Evolutionary conservation across 2,888 invertebrate species (phyloP).

Genomic region (Stenotaenia linearis): DNA sequence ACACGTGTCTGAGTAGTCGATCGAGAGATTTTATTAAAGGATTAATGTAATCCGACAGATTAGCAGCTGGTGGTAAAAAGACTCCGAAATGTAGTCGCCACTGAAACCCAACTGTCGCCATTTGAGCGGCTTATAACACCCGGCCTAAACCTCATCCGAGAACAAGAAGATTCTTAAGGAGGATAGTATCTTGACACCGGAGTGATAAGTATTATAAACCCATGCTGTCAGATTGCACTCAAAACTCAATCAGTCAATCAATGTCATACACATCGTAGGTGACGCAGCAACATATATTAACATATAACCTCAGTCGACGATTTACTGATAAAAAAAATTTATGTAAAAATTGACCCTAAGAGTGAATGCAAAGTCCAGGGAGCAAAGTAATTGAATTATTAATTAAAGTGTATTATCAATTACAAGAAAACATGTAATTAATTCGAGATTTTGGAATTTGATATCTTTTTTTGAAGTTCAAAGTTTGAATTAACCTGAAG

Average conservation of each 20-base stretch:
- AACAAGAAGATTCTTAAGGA: neutral
- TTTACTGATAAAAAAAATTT: too few species aligned
- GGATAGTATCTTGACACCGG: neutral
- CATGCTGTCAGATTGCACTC: neutral
- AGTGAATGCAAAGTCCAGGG: too few species aligned
- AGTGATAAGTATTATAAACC: neutral
- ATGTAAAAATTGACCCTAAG: too few species aligned
- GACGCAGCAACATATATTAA: too few species aligned
- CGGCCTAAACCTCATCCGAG: neutral
- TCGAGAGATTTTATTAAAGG: neutral
- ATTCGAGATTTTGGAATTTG: too few species aligned
- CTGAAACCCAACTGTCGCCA: neutral
- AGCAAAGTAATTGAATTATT: too few species aligned
- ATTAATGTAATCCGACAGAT: neutral
- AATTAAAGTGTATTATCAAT: too few species aligned
- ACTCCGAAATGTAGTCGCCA: neutral
- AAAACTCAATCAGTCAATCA: neutral
- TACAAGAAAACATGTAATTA: too few species aligned
- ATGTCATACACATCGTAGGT: neutral
- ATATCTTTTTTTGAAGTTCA: too few species aligned
- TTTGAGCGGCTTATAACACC: neutral
- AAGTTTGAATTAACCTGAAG: too few species aligned
- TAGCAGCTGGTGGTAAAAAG: neutral
- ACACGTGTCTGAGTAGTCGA: neutral
- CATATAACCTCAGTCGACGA: too few species aligned